These are phyloP conservation scores for Actenoides lindsayi DNA, from an alignment of 2,113 vertebrate genomes.

Conservation along the genomic window DNA sequence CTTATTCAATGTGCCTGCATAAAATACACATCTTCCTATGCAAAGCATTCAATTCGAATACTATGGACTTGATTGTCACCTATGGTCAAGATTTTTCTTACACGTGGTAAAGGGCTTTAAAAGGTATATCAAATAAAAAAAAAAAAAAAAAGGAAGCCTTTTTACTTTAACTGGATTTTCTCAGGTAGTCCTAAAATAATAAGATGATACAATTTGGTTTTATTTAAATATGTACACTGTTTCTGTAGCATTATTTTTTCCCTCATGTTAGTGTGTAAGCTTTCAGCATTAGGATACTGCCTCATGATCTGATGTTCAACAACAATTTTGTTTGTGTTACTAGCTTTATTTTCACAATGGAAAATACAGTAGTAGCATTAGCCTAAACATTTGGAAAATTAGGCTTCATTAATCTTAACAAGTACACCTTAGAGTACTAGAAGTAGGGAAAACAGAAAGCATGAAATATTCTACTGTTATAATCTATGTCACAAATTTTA, in stretches of 20 bases:
- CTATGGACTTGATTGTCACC: background rate
- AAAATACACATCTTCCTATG: background rate
- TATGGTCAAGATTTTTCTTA: background rate
- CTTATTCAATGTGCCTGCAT: background rate
- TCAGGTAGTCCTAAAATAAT: background rate
- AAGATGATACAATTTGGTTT: background rate
- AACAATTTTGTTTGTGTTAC: background rate
- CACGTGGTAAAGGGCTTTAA: background rate
- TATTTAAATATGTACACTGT: background rate
- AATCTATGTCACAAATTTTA: slow-evolving; percentile 41
- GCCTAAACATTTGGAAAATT: slow-evolving; percentile 42
- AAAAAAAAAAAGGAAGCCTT: background rate
- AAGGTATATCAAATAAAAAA: background rate
- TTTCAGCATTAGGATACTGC: background rate
- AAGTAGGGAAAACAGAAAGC: background rate
- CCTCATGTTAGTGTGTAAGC: background rate
- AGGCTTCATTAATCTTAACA: slow-evolving; percentile 47
- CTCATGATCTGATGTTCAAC: background rate
- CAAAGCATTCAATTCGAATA: background rate
- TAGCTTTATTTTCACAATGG: background rate
- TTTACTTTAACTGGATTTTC: background rate
- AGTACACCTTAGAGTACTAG: slow-evolving; percentile 31
- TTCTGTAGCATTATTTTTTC: background rate
- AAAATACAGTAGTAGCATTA: slow-evolving; percentile 22
- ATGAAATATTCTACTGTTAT: slow-evolving; percentile 43